A percentile compares a stretch with the other conserved stretches of the same genome.
Evolutionary conservation across 2,797 vertebrate genomes (phyloP).

Genomic region (Notoglanidium macrostoma): DNA sequence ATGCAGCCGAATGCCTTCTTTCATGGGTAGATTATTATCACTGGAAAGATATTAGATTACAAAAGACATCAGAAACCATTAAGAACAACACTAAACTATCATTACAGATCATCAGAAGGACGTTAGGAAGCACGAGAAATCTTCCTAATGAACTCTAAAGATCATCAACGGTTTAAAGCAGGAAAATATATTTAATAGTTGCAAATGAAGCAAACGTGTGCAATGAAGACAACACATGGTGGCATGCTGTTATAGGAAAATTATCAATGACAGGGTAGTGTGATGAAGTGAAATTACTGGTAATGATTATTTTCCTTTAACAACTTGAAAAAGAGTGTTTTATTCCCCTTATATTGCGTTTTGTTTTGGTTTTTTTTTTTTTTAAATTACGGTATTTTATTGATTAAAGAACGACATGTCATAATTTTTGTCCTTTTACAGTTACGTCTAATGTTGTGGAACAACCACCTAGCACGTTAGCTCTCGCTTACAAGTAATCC

Average conservation of each 20-base stretch:
- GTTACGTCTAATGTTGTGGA: neutral
- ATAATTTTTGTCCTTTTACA: neutral
- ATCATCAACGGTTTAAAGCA: neutral
- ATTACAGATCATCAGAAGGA: neutral
- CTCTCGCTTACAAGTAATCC: neutral
- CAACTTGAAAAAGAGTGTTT: neutral
- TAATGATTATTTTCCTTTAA: neutral
- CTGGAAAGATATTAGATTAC: neutral
- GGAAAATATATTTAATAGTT: neutral
- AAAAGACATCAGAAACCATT: neutral
- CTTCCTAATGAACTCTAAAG: too few species aligned
- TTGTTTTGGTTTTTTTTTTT: too few species aligned
- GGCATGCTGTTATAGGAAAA: neutral
- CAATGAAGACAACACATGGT: neutral
- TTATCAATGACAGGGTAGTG: neutral
- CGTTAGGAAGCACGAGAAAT: too few species aligned
- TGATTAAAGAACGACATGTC: neutral
- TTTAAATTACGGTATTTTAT: neutral
- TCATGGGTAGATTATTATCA: neutral
- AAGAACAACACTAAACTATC: neutral
- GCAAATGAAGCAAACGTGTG: neutral
- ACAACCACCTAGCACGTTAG: neutral
- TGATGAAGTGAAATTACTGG: neutral
- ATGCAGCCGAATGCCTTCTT: neutral
- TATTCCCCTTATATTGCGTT: neutral